Base-by-base conservation (phyloP, 1,140 invertebrate genomes). In the Drosophila eugracilis region DNA sequence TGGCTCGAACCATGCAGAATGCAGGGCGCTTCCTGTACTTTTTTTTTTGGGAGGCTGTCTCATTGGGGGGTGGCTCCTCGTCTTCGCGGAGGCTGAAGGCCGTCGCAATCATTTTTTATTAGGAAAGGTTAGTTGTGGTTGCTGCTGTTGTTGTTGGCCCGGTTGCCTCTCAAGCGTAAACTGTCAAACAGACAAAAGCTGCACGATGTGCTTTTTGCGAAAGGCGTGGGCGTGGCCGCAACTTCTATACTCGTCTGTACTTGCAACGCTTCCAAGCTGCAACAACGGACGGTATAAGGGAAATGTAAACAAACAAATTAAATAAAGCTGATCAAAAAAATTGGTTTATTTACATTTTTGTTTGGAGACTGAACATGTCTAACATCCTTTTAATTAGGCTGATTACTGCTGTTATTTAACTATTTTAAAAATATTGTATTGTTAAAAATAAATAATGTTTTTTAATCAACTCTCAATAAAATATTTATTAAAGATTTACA, bases 41-140 rank as follows among this genome's bases (percentile, higher is more conserved):
- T 58, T 55, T 63, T 50, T 32, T 32, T 32, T 32, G 30, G 3
- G 10, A 32, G 10, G 10, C 12, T 30, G 9, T 58, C 52, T 58
- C 44, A 57, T 50, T 14, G 52, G 45, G 34, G 41, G 5, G 28
- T 10, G 60, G 57, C 26, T 66, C 66, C 53, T 47, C 26, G 34
- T 37, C 50, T 49, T 48, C 52, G 37, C 58, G 45, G 63, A 45
- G 42, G 34, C 77, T 86, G 80, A 85, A 85, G 81, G 80, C 77
- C 80, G 77, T 76, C 78, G 67, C 59, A 80, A 86, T 85, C 59
- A 74, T 77, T 85, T 77, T 80, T 79, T 66, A 85, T 85, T 85
- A 85, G 81, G 62, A 85, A 86, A 86, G 77, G 77, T 85, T 86
- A 86, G 81, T 86, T 85, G 80, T 81, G 62, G 73, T 81, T 80